Evolutionary conservation across 2,797 vertebrate genomes (phyloP).

Genomic region (Poeciliopsis paucimaculata): DNA sequence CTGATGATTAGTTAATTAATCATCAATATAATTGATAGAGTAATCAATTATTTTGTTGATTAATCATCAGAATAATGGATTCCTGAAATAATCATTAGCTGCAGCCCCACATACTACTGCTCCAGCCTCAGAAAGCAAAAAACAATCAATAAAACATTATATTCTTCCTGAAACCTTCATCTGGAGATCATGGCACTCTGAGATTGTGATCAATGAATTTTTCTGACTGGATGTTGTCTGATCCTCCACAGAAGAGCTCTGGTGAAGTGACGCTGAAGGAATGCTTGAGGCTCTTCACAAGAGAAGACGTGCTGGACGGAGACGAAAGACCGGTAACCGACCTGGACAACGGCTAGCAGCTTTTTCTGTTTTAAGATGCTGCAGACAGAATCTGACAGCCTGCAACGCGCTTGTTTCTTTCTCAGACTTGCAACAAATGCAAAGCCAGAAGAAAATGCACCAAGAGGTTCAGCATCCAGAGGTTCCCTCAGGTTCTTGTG

Average conservation of each 20-base stretch:
- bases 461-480: slow-evolving; percentile 96
- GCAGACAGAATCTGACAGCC: slow-evolving; percentile 10
- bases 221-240: background rate
- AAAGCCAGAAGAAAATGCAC: slow-evolving; percentile 92
- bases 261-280: slow-evolving; percentile 91
- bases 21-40: no score
- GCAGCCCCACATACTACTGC: background rate
- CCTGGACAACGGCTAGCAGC: background rate
- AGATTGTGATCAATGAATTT: background rate
- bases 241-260: slow-evolving; percentile 79
- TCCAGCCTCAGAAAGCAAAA: background rate
- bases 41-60: no score
- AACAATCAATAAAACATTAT: background rate
- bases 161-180: background rate
- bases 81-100: background rate
- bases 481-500: slow-evolving; percentile 95
- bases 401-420: slow-evolving; percentile 21
- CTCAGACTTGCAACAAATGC: slow-evolving; percentile 91
- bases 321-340: slow-evolving; percentile 90
- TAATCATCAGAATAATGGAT: background rate
- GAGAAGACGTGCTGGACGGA: slow-evolving; percentile 94
- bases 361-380: background rate
- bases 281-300: slow-evolving; percentile 93
- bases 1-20: background rate
- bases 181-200: no score